Evolutionary conservation across 1,140 invertebrate species (phyloP).

Genomic region (Lepidurus packardi): DNA sequence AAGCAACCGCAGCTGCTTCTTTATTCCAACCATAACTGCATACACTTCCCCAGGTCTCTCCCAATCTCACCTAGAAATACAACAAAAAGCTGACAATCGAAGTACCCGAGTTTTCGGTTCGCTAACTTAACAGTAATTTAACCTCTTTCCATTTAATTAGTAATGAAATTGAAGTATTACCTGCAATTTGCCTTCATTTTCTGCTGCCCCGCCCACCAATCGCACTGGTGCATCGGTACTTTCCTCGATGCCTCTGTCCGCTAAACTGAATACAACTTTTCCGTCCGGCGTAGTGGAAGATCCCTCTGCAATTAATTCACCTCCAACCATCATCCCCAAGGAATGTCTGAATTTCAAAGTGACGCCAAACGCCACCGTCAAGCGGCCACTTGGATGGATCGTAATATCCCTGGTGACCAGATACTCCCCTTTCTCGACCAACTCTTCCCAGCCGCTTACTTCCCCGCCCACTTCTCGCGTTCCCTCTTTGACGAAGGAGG

Average conservation of each 20-base stretch:
- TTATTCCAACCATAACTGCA: slow-evolving; percentile 95
- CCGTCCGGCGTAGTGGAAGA: slow-evolving; percentile 48
- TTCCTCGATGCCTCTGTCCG: slow-evolving; percentile 53
- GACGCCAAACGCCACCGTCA: slow-evolving; percentile 79
- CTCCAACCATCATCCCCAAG: slow-evolving; percentile 94
- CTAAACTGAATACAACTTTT: slow-evolving; percentile 49
- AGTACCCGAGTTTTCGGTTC: no score
- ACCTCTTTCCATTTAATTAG: no score
- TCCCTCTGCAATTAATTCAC: slow-evolving; percentile 71
- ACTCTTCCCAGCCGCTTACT: slow-evolving; percentile 75
- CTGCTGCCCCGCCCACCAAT: slow-evolving; percentile 65
- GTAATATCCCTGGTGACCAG: slow-evolving; percentile 81
- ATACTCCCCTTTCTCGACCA: slow-evolving; percentile 68
- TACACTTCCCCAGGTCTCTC: slow-evolving; percentile 88
- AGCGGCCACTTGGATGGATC: slow-evolving; percentile 75
- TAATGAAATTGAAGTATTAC: slow-evolving; percentile 44
- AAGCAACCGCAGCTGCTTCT: slow-evolving; percentile 84
- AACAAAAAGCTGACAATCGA: background rate
- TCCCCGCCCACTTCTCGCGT: slow-evolving; percentile 74
- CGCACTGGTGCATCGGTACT: slow-evolving; percentile 57
- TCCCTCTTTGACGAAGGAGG: slow-evolving; percentile 61
- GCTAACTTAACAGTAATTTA: no score
- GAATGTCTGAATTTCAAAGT: slow-evolving; percentile 72
- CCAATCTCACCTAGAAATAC: slow-evolving; percentile 59
- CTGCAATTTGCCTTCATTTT: slow-evolving; percentile 72